Percentiles rank a stretch among this genome's conserved stretches.
These are phyloP conservation scores for Synergus itoensis DNA, from an alignment of 2,888 invertebrate genomes.

Conservation along the genomic window DNA sequence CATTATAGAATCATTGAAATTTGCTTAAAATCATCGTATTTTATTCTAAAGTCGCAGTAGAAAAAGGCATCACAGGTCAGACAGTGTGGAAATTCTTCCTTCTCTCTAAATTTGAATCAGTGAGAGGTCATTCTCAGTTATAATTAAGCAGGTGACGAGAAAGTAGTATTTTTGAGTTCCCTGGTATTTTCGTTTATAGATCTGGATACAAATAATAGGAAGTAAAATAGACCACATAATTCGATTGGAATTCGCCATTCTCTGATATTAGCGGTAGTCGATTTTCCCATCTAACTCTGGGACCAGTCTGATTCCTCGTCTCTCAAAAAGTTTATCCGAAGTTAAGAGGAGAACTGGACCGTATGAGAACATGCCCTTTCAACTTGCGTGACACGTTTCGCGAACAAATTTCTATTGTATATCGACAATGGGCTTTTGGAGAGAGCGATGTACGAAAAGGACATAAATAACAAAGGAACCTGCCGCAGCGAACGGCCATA, in stretches of 20 bases:
- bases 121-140: no score
- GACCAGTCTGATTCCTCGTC: conserved; percentile 6
- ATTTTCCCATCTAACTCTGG: conserved; percentile 4
- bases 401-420: conserved; percentile 71
- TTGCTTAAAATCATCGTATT: no score
- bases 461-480: conserved; percentile 68
- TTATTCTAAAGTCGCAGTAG: no score
- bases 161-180: no score
- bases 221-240: not conserved
- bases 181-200: no score
- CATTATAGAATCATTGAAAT: no score
- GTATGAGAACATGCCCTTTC: conserved; percentile 47
- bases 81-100: no score
- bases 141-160: no score
- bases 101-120: no score
- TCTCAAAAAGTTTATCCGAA: conserved; percentile 24
- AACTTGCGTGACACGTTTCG: conserved; percentile 63
- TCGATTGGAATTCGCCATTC: not conserved
- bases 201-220: not conserved
- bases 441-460: conserved; percentile 58
- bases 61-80: no score
- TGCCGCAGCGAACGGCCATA: conserved; percentile 45
- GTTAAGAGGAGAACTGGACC: conserved; percentile 14
- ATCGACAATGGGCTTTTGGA: conserved; percentile 62
- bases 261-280: conserved; percentile 8